These are phyloP conservation scores for Sabellastarte sp. DNA, from an alignment of 2,888 invertebrate species.

Conservation along the genomic window DNA sequence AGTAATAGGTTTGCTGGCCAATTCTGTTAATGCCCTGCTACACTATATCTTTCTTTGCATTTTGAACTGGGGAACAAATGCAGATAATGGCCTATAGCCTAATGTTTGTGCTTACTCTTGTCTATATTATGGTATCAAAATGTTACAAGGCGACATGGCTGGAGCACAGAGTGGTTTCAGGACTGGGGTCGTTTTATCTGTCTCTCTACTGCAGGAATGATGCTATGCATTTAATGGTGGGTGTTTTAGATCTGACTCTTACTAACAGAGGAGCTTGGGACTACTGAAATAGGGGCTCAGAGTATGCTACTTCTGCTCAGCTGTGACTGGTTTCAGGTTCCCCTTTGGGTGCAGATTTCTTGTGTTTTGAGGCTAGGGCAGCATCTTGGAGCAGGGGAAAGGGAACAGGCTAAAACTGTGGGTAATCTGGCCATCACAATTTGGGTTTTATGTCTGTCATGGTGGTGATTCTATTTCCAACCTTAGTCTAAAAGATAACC, in stretches of 20 bases:
- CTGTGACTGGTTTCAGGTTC: conserved; percentile 26
- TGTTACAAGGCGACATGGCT: conserved; percentile 28
- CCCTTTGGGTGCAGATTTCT: conserved; percentile 26
- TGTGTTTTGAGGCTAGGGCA: conserved; percentile 30
- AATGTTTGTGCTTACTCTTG: conserved; percentile 22
- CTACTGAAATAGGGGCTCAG: conserved; percentile 29
- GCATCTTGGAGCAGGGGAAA: conserved; percentile 27
- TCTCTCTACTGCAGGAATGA: conserved; percentile 32
- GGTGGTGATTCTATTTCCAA: conserved; percentile 9
- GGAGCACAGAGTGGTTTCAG: conserved; percentile 21
- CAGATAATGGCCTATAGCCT: conserved; percentile 21
- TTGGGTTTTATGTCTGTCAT: conserved; percentile 13
- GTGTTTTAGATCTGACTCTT: conserved; percentile 32
- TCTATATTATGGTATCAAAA: conserved; percentile 23
- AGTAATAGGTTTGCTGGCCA: conserved; percentile 25
- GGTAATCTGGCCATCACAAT: conserved; percentile 13
- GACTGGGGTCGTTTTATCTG: conserved; percentile 30
- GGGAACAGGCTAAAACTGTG: conserved; percentile 20
- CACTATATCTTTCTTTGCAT: conserved; percentile 29
- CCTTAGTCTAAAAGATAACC: conserved; percentile 16
- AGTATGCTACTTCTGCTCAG: conserved; percentile 27
- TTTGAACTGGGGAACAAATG: conserved; percentile 23
- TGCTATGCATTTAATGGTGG: conserved; percentile 37
- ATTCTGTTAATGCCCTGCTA: conserved; percentile 24
- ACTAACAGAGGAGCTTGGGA: too few relatives aligned